Percentiles rank a stretch among this genome's conserved stretches.
These are phyloP conservation scores for Napeogenes sylphis DNA, from an alignment of 2,888 invertebrate species.

Conservation along the genomic window DNA sequence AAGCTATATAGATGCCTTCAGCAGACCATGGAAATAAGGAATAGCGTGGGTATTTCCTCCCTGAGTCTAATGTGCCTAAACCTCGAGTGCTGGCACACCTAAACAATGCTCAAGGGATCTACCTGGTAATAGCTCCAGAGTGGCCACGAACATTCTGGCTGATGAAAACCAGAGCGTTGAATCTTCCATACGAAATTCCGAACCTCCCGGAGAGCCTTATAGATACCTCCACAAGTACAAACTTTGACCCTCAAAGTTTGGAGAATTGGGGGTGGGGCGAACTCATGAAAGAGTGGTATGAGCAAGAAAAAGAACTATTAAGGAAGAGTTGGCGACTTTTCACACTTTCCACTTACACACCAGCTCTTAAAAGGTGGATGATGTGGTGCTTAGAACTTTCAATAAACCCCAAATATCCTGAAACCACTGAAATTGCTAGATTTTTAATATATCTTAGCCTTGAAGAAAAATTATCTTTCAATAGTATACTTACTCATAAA, in stretches of 20 bases:
- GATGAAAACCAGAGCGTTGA: slow-evolving; percentile 10
- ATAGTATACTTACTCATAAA: slow-evolving; percentile 9
- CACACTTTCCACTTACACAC: slow-evolving; percentile 15
- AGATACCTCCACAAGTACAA: slow-evolving; percentile 23
- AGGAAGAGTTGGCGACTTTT: slow-evolving; percentile 22
- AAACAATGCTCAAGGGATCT: slow-evolving; percentile 20
- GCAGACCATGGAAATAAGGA: slow-evolving; percentile 12
- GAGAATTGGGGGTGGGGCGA: slow-evolving; percentile 30
- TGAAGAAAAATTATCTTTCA: slow-evolving; percentile 16
- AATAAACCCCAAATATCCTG: slow-evolving; percentile 12
- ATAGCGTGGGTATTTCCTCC: slow-evolving; percentile 27
- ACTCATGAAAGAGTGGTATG: slow-evolving; percentile 13
- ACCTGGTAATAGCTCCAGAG: slow-evolving; percentile 14
- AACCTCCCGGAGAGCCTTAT: slow-evolving; percentile 21
- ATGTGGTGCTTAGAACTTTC: slow-evolving; percentile 10
- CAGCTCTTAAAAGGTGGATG: slow-evolving; percentile 17
- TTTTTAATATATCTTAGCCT: neutral
- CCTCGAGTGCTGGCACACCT: slow-evolving; percentile 23
- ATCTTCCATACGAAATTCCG: slow-evolving; percentile 14
- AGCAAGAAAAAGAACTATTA: slow-evolving; percentile 19
- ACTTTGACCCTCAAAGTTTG: slow-evolving; percentile 19
- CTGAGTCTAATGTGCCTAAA: slow-evolving; percentile 21
- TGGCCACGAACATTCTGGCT: slow-evolving; percentile 24
- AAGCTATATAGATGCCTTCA: slow-evolving; percentile 19
- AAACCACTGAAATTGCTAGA: neutral